Conservation (phyloP, 2,888 invertebrate genomes). For the Trissoscelio sp. region DNA sequence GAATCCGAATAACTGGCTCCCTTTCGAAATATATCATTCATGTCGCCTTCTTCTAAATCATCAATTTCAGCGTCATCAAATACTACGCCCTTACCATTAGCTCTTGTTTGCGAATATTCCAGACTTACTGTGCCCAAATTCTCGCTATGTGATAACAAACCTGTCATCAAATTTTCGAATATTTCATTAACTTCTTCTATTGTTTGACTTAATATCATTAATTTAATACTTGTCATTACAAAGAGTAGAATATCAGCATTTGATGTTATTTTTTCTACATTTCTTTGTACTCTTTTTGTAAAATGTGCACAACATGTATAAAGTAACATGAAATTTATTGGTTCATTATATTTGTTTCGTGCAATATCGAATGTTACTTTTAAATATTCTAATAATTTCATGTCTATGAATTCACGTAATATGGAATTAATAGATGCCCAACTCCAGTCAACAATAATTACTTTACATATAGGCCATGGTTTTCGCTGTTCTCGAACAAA, state of each 20-base stretch:
- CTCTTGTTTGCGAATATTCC: not conserved
- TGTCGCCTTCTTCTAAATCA: not conserved
- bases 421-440: slow-evolving; percentile 23
- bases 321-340: not conserved
- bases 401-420: not conserved
- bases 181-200: slow-evolving; percentile 6
- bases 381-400: slow-evolving; percentile 21
- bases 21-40: too few species aligned
- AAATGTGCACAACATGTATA: slow-evolving; percentile 18
- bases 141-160: not conserved
- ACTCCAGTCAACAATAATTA: slow-evolving; percentile 23
- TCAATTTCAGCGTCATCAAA: not conserved
- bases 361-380: not conserved
- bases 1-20: slow-evolving; percentile 3
- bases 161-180: slow-evolving; percentile 15
- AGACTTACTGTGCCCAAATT: not conserved
- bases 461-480: not conserved
- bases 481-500: not conserved
- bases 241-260: too few species aligned
- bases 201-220: slow-evolving; percentile 2
- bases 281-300: slow-evolving; percentile 2
- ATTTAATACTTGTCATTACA: slow-evolving; percentile 16
- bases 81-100: not conserved
- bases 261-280: not conserved
- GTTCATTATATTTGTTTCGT: not conserved